Base-by-base conservation (phyloP, 1,140 invertebrate species). In the Branchinecta lindahli region DNA sequence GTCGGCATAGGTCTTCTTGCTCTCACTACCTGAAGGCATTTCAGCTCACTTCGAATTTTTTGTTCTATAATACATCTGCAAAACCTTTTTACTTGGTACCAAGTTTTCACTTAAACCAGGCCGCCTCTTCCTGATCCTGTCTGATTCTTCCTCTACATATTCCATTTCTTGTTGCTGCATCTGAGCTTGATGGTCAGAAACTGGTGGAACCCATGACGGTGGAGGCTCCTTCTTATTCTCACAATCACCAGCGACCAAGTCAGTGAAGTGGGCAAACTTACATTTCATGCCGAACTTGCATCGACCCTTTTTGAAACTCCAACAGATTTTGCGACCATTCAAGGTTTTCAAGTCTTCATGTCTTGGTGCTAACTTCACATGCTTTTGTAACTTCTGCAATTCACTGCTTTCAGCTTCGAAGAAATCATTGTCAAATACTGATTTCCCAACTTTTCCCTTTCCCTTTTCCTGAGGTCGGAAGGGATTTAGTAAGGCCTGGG, bases 231-330 rank as follows among this genome's bases (percentile, higher is more conserved):
- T 33, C 52, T 15, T 61, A 61, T 20, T 61, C 18, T 61, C 52
- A 61, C 52, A 61, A 20, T 61, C 52, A 20, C 18, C 44, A 15
- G 68, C 21, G 3, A 72, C 85, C 65, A 92, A 79, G 79, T 93
- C 91, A 0, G 90, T 89, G 75, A 94, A 91, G 80, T 96, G 94
- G 4, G 90, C 91, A 81, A 88, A 96, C 70, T 89, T 90, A 77
- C 94, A 96, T 72, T 91, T 93, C 74, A 91, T 90, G 7, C 92
- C 92, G 81, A 93, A 94, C 46, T 89, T 83, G 77, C 94, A 96
- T 20, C 87, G 83, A 8, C 93, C 92, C 79, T 92, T 94, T 33
- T 89, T 83, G 77, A 92, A 93, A 80, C 94, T 95, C 88, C 90
- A 95, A 77, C 94, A 96, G 47, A 95, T 88, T 79, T 92, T 91